Evolutionary conservation across 1,140 invertebrate genomes (phyloP), one percentile per base, ranked within the genome.

Genomic region (Phymastichus coffea): DNA sequence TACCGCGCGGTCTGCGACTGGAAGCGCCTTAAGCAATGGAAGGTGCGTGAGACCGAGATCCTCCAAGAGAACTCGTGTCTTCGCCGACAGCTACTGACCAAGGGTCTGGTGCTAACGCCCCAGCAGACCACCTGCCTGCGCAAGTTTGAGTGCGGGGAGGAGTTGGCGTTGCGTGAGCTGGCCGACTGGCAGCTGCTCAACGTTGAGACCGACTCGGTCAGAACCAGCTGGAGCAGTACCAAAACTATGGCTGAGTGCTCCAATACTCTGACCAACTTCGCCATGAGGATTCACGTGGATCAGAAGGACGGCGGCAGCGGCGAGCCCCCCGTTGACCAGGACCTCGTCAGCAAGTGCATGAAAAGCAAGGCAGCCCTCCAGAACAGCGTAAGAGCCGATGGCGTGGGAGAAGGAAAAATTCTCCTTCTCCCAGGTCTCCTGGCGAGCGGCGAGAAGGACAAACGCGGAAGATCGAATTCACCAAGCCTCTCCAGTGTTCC

Each of bases 21-120:
- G 85, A 69, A 73, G 2, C 77, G 80, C 19, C 75, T 86, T 2
- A 65, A 82, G 4, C 67, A 75, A 9, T 88, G 87, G 86, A 83
- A 84, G 59, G 22, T 55, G 0, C 65, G 69, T 7, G 76, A 80
- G 56, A 53, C 43, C 7, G 70, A 76, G 0, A 69, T 78, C 9
- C 35, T 79, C 0, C 68, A 77, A 9, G 71, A 66, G 12, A 67
- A 72, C 17, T 1, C 30, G 0, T 2, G 53, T 3, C 19, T 76
- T 3, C 61, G 55, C 4, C 75, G 70, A n/a, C 73, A 78, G 22
- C 52, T 72, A 0, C 17, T 61, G 1, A 66, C 68, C 2, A 33
- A 33, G 6, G 6, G 28, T 6, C 6, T 7, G 6, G 28, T 33
- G 6, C 6, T 12, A 7, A 33, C 28, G 12, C 28, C 28, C 12